Percentiles rank a stretch among this genome's conserved stretches.
phyloP scores from a whole-genome alignment of 1,140 invertebrate genomes.

The Procambarus virginalis region DNA sequence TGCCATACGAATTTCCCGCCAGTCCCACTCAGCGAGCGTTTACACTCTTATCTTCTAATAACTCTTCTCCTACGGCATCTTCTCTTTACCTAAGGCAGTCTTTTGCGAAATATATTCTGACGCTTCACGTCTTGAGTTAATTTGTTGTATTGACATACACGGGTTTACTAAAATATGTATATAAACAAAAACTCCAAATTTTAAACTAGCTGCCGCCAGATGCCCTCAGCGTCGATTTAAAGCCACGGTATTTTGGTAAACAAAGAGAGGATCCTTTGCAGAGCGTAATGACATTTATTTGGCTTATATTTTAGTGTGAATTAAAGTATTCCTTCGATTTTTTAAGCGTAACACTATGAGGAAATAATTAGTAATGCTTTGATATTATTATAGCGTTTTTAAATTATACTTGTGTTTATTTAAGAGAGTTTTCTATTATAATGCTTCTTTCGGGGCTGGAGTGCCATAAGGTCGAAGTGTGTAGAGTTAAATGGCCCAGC shows the following conservation, averaged over 20 bases:
- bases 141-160: neutral
- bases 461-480: conserved; percentile 64
- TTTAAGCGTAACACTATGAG: neutral
- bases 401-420: neutral
- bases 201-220: conserved; percentile 56
- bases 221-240: conserved; percentile 60
- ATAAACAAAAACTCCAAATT: conserved; percentile 62
- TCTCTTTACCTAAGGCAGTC: neutral
- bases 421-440: neutral
- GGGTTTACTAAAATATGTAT: conserved; percentile 32
- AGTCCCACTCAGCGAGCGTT: conserved; percentile 65
- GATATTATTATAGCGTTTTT: neutral
- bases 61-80: neutral
- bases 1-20: conserved; percentile 64
- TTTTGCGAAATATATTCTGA: neutral
- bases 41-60: neutral
- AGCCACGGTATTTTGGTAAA: conserved; percentile 68
- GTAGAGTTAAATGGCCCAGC: conserved; percentile 65
- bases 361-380: neutral
- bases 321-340: neutral
- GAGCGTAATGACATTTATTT: neutral
- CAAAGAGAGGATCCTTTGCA: conserved; percentile 45
- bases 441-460: conserved; percentile 24
- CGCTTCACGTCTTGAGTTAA: neutral
- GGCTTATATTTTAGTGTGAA: neutral